These are phyloP conservation scores for Uropetala carovei DNA, from an alignment of 2,888 invertebrate species.

Conservation along the genomic window DNA sequence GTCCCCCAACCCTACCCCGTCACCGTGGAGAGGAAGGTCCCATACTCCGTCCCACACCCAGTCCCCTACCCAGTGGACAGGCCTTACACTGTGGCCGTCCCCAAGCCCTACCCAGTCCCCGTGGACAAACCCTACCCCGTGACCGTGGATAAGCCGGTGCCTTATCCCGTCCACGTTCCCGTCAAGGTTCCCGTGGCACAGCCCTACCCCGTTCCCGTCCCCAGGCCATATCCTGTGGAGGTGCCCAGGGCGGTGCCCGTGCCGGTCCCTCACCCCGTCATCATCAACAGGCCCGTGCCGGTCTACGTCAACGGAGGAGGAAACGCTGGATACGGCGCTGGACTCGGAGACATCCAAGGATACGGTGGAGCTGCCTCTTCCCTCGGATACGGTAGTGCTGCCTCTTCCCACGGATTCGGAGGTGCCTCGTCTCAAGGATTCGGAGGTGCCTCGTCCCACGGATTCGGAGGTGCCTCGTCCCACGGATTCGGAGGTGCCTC, in stretches of 20 bases:
- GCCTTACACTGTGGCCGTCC: slow-evolving; percentile 74
- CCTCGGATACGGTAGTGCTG: no score
- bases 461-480: neutral
- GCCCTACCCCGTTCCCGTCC: slow-evolving; percentile 84
- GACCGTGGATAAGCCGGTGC: slow-evolving; percentile 68
- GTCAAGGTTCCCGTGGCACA: slow-evolving; percentile 85
- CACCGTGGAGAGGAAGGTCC: slow-evolving; percentile 67
- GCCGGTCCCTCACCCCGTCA: slow-evolving; percentile 71
- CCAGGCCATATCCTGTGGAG: slow-evolving; percentile 82
- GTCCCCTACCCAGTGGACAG: slow-evolving; percentile 69
- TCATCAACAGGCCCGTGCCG: slow-evolving; percentile 70
- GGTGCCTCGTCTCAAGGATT: neutral
- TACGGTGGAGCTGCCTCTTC: no score
- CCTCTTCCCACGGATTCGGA: no score
- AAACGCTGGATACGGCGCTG: neutral
- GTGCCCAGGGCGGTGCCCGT: slow-evolving; percentile 80
- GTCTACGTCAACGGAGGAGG: neutral
- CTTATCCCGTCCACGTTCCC: slow-evolving; percentile 72
- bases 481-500: no score
- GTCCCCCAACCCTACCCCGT: slow-evolving; percentile 75
- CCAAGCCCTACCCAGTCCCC: slow-evolving; percentile 85
- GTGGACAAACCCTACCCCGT: slow-evolving; percentile 81
- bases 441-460: neutral
- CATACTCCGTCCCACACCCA: slow-evolving; percentile 67
- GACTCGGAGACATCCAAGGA: no score